Evolutionary conservation across 2,888 invertebrate species (phyloP).

Genomic region (Stenchaetothrips biformis): DNA sequence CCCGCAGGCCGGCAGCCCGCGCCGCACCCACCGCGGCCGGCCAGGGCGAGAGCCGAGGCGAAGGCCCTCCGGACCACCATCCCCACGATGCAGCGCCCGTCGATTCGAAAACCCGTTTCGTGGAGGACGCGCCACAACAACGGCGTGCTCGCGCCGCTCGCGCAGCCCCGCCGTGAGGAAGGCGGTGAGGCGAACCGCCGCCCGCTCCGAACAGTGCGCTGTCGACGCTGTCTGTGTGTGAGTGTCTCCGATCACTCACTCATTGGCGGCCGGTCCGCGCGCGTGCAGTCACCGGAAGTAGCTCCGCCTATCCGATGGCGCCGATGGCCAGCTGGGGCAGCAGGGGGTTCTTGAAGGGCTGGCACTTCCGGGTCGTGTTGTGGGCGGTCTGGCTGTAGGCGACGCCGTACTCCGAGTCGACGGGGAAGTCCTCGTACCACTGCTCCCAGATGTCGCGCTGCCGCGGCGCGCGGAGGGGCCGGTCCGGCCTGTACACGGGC

Average conservation of each 20-base stretch:
- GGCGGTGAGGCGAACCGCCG: neutral
- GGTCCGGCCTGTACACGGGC: neutral
- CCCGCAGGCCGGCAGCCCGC: neutral
- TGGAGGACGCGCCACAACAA: neutral
- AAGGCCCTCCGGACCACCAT: neutral
- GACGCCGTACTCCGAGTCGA: neutral
- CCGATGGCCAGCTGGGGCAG: neutral
- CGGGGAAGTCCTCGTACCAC: conserved; percentile 1
- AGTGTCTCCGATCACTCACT: too few species aligned
- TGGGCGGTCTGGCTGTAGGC: neutral
- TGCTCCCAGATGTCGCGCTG: neutral
- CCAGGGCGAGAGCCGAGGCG: neutral
- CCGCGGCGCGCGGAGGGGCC: neutral
- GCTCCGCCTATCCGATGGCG: neutral
- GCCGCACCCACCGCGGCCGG: neutral
- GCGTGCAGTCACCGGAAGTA: neutral
- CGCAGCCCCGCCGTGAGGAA: neutral
- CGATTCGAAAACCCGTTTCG: too few species aligned
- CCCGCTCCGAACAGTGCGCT: neutral
- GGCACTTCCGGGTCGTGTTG: neutral
- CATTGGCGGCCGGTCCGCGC: too few species aligned
- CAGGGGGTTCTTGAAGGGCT: conserved; percentile 19
- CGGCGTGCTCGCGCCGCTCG: neutral
- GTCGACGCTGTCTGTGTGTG: neutral
- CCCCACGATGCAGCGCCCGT: neutral